Evolutionary conservation across 2,797 vertebrate genomes (phyloP).

Genomic region (Alexandromys oeconomus): DNA sequence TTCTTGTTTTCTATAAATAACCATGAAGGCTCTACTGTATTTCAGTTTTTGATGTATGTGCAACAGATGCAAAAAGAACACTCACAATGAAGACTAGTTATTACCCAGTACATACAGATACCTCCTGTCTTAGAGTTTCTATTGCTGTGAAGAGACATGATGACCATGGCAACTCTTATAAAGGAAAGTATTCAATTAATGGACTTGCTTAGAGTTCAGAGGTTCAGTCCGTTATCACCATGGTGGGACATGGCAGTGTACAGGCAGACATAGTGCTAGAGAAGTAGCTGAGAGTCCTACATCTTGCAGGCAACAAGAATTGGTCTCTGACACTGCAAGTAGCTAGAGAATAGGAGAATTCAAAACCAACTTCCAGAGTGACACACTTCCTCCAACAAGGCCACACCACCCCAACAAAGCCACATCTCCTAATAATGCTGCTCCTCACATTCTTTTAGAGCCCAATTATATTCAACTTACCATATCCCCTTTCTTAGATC

Average conservation of each 20-base stretch:
- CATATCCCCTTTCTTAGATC: fast-evolving
- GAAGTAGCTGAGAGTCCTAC: background rate
- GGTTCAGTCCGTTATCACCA: background rate
- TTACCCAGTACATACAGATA: background rate
- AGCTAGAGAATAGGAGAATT: background rate
- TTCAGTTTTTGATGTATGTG: background rate
- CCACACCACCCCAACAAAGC: background rate
- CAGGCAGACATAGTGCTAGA: background rate
- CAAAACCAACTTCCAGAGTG: background rate
- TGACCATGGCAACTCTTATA: background rate
- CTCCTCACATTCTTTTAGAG: background rate
- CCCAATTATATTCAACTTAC: background rate
- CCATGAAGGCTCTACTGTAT: background rate
- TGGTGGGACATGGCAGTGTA: background rate
- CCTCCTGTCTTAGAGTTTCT: background rate
- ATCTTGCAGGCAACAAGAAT: background rate
- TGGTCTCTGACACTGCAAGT: background rate
- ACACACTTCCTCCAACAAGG: background rate
- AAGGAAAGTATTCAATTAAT: background rate
- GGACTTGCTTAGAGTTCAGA: background rate
- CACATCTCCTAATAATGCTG: background rate
- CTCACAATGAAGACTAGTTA: background rate
- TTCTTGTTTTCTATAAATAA: background rate
- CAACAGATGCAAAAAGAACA: background rate
- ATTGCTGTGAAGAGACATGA: background rate